phyloP scores from a whole-genome alignment of 2,113 vertebrate genomes.

The Erythrolamprus reginae region DNA sequence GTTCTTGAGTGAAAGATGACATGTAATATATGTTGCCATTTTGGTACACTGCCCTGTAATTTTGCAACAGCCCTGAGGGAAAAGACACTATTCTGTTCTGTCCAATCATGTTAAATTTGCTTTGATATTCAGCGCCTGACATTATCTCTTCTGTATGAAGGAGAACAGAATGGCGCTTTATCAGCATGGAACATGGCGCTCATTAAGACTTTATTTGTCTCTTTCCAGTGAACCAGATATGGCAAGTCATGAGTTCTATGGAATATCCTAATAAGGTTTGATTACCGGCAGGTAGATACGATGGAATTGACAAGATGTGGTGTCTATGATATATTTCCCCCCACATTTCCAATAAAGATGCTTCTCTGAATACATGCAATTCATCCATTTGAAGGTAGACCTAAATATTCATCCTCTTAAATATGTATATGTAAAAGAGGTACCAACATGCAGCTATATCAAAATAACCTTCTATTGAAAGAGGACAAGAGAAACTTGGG shows the following conservation, averaged over 20 bases:
- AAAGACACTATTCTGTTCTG: slow-evolving; percentile 39
- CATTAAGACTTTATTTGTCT: slow-evolving; percentile 57
- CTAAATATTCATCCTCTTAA: neutral
- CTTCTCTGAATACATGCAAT: neutral
- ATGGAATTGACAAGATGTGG: slow-evolving; percentile 38
- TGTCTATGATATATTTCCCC: slow-evolving; percentile 34
- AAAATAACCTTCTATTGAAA: neutral
- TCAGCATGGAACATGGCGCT: slow-evolving; percentile 46
- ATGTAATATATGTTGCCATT: slow-evolving; percentile 24
- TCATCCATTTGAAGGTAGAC: neutral
- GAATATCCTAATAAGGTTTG: slow-evolving; percentile 44
- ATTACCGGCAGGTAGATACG: slow-evolving; percentile 40
- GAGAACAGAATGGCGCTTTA: slow-evolving; percentile 35
- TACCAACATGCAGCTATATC: neutral
- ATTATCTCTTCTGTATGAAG: slow-evolving; percentile 29
- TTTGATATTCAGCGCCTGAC: slow-evolving; percentile 11
- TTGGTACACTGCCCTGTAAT: slow-evolving; percentile 16
- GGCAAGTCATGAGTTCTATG: slow-evolving; percentile 30
- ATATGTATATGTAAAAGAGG: neutral
- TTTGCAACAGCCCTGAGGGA: slow-evolving; percentile 43
- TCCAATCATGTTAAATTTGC: slow-evolving; percentile 45
- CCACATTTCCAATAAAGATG: slow-evolving; percentile 24
- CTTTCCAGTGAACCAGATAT: slow-evolving; percentile 34
- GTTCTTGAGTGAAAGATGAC: slow-evolving; percentile 21
- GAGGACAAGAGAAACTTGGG: neutral